Conservation (phyloP, 2,797 vertebrate species). For the Liparis tanakae region DNA sequence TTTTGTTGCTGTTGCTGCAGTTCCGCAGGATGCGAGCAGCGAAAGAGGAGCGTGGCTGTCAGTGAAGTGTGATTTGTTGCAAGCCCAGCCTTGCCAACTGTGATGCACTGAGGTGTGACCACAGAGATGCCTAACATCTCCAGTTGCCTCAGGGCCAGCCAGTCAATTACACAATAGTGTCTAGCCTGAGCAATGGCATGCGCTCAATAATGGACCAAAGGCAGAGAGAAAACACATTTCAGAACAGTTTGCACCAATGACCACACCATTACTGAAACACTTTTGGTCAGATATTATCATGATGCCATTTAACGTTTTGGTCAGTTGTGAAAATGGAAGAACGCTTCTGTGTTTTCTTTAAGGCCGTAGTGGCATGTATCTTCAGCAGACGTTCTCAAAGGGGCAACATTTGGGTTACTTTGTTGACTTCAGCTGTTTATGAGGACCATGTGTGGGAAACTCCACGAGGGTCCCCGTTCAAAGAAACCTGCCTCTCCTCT, state of each 20-base stretch:
- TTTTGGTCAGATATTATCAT: constrained; percentile 38
- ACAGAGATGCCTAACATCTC: constrained; percentile 77
- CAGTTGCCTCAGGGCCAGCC: constrained; percentile 79
- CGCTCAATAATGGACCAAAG: constrained; percentile 70
- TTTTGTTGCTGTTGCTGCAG: constrained; percentile 66
- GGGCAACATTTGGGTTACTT: constrained; percentile 45
- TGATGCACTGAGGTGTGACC: constrained; percentile 81
- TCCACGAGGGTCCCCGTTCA: constrained; percentile 70
- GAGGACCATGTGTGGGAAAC: constrained; percentile 79
- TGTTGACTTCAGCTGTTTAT: constrained; percentile 64
- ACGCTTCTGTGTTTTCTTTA: constrained; percentile 5
- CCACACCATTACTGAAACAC: constrained; percentile 25
- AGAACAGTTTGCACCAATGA: constrained; percentile 30
- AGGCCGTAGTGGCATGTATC: constrained; percentile 7
- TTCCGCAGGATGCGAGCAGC: constrained; percentile 56
- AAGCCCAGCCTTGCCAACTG: constrained; percentile 80
- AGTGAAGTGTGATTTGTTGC: constrained; percentile 77
- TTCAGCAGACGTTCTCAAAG: constrained; percentile 30
- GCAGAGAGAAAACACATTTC: constrained; percentile 51
- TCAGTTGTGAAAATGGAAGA: constrained; percentile 19
- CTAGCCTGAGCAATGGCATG: constrained; percentile 72
- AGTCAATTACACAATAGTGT: constrained; percentile 81
- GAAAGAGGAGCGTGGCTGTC: constrained; percentile 69
- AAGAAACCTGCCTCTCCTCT: constrained; percentile 81
- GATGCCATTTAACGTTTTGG: constrained; percentile 7